Evolutionary conservation across 2,888 invertebrate species (phyloP).

Genomic region (Dorcus parallelipipedus): DNA sequence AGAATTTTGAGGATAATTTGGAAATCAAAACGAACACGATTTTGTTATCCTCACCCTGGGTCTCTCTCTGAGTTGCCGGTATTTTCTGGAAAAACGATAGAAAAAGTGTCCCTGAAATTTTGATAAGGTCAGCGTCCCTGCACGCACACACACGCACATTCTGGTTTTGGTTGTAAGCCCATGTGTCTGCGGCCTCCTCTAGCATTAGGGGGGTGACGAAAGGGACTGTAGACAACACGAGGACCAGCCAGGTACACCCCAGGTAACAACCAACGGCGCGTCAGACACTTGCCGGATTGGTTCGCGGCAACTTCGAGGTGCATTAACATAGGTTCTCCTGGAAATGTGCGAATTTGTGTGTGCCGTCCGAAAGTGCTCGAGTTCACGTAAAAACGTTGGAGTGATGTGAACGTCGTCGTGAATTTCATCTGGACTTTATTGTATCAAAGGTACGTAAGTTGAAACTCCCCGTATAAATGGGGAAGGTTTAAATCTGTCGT

Average conservation of each 20-base stretch:
- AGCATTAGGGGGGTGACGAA: constrained; percentile 29
- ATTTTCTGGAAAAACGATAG: not conserved
- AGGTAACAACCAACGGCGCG: constrained; percentile 35
- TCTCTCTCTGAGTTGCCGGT: not conserved
- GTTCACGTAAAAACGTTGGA: not conserved
- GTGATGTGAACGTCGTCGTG: constrained; percentile 1
- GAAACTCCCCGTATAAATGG: too few relatives aligned
- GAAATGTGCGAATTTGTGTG: constrained; percentile 3
- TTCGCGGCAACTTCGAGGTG: constrained; percentile 32
- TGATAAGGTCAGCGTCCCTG: not conserved
- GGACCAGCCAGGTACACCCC: constrained; percentile 31
- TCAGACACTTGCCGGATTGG: constrained; percentile 38
- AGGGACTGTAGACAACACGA: constrained; percentile 31
- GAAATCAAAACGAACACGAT: too few relatives aligned
- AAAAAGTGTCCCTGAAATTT: constrained; percentile 2
- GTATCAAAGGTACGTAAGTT: too few relatives aligned
- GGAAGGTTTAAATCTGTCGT: too few relatives aligned
- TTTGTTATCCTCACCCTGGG: too few relatives aligned
- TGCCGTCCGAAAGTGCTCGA: not conserved
- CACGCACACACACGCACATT: not conserved
- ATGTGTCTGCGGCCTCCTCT: constrained; percentile 27
- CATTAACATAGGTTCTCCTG: not conserved
- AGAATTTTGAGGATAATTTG: too few relatives aligned
- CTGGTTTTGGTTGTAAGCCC: constrained; percentile 1
- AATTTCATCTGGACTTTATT: not conserved